Conservation (phyloP, 1,140 invertebrate species). For the Helicoverpa zea region DNA sequence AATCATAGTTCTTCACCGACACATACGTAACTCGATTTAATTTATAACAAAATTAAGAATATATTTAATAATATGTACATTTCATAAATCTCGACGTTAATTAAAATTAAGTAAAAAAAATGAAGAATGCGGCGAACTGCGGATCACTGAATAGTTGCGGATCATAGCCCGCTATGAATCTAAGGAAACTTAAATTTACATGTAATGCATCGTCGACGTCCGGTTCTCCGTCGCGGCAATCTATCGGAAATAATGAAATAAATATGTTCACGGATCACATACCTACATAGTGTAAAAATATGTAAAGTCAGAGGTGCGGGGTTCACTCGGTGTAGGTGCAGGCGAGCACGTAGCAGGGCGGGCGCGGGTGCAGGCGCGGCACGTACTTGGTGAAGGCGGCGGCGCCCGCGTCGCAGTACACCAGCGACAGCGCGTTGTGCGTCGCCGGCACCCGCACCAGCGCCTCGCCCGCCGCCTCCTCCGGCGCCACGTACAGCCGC, state of each 20-base stretch:
- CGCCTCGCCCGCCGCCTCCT: conserved; percentile 82
- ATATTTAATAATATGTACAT: conserved; percentile 26
- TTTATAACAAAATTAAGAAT: background rate
- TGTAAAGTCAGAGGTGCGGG: background rate
- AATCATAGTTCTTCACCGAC: background rate
- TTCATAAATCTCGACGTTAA: conserved; percentile 10
- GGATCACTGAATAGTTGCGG: no score
- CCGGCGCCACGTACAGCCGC: conserved; percentile 86
- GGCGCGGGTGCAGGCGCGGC: conserved; percentile 81
- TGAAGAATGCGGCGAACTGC: no score
- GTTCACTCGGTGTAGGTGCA: conserved; percentile 82
- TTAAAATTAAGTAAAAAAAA: background rate
- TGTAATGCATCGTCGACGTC: no score
- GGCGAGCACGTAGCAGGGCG: conserved; percentile 86
- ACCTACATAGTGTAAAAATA: no score
- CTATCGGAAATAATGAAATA: no score
- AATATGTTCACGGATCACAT: no score
- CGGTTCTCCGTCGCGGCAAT: no score
- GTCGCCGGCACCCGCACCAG: conserved; percentile 86
- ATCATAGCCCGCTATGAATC: no score
- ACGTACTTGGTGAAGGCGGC: conserved; percentile 90
- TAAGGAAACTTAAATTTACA: no score
- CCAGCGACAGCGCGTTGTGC: conserved; percentile 90
- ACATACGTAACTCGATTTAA: background rate
- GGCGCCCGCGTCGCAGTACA: conserved; percentile 89